A percentile compares a stretch with the other conserved stretches of the same genome.
phyloP scores from a whole-genome alignment of 2,888 invertebrate genomes.

The Sympetrum striolatum region DNA sequence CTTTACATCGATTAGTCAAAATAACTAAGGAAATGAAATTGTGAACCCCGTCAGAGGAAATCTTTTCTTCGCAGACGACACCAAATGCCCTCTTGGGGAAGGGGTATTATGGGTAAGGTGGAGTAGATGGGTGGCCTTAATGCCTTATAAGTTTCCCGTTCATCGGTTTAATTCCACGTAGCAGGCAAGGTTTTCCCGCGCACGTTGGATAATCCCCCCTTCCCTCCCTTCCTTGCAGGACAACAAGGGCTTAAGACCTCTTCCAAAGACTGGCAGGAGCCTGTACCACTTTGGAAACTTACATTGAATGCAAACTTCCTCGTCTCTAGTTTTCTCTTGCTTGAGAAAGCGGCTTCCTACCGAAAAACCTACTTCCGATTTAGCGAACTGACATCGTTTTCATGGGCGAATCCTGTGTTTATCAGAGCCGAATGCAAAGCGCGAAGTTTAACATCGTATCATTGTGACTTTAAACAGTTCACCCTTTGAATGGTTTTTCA shows the following conservation, averaged over 20 bases:
- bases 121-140: neutral
- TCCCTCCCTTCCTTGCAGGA: neutral
- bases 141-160: conserved; percentile 1
- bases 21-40: too few relatives aligned
- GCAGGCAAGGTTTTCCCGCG: neutral
- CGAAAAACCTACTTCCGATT: neutral
- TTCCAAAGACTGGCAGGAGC: neutral
- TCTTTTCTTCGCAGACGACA: too few relatives aligned
- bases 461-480: too few relatives aligned
- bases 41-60: too few relatives aligned
- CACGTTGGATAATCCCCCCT: neutral
- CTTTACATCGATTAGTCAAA: too few relatives aligned
- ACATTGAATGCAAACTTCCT: neutral
- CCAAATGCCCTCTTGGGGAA: too few relatives aligned
- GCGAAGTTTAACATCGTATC: too few relatives aligned
- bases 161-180: conserved; percentile 3
- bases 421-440: too few relatives aligned
- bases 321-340: neutral
- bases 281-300: neutral
- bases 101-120: too few relatives aligned
- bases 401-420: too few relatives aligned
- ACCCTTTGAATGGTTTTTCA: too few relatives aligned
- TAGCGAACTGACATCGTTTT: too few relatives aligned
- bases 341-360: neutral
- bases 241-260: neutral